Conservation (phyloP, 2,113 vertebrate genomes). For the Vireo altiloquus region DNA sequence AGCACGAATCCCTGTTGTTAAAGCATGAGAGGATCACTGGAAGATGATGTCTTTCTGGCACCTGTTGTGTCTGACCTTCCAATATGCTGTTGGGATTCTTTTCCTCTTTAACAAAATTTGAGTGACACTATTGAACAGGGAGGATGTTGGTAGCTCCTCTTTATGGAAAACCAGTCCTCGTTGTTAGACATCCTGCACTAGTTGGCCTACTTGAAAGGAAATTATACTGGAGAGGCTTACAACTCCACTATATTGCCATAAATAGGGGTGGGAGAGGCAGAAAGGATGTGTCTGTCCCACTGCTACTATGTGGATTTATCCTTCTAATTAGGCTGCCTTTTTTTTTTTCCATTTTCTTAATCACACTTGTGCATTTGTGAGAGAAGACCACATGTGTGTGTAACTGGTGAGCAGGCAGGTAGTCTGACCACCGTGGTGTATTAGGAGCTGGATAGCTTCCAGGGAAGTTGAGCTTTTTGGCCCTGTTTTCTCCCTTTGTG, state of each 20-base stretch:
- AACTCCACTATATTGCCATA: background rate
- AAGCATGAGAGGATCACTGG: background rate
- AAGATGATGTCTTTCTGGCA: background rate
- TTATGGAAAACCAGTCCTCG: background rate
- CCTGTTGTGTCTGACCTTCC: background rate
- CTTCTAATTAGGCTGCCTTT: background rate
- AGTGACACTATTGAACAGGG: background rate
- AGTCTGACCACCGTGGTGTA: fast-evolving
- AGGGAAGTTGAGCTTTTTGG: background rate
- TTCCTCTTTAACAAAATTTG: background rate
- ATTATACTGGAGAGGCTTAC: background rate
- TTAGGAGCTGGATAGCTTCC: background rate
- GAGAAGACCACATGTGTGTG: background rate
- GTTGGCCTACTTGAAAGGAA: background rate
- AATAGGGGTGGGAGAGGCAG: background rate
- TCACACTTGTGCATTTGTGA: background rate
- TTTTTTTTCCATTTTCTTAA: background rate
- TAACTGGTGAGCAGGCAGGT: background rate
- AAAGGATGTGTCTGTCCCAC: background rate
- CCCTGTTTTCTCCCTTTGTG: background rate
- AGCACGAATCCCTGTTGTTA: background rate
- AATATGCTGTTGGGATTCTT: background rate
- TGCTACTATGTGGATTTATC: background rate
- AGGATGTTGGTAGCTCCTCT: background rate
- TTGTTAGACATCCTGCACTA: background rate